These are phyloP conservation scores for Protaetia brevitarsis DNA, from an alignment of 1,140 invertebrate genomes.

Conservation along the genomic window DNA sequence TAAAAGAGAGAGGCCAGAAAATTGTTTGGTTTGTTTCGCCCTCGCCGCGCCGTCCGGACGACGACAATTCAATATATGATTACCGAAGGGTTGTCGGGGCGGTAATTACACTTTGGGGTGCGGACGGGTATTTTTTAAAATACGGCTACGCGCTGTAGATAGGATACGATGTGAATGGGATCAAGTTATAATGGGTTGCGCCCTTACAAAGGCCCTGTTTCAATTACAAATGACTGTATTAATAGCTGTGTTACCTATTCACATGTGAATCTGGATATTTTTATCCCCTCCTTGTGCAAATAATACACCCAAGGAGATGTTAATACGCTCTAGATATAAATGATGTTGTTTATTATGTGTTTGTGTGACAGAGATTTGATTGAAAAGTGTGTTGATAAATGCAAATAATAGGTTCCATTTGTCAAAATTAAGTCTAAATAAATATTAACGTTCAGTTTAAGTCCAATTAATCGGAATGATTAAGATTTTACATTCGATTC, in stretches of 20 bases:
- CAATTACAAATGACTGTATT: constrained; percentile 27
- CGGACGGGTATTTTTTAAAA: constrained; percentile 27
- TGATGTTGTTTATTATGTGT: no score
- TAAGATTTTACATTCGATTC: no score
- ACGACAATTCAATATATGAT: constrained; percentile 28
- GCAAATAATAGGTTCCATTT: no score
- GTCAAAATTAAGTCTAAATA: no score
- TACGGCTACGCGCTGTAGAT: constrained; percentile 6
- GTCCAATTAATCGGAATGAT: no score
- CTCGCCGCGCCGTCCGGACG: constrained; percentile 21
- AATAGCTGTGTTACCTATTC: constrained; percentile 12
- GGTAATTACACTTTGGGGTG: constrained; percentile 26
- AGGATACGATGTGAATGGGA: not conserved
- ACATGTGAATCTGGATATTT: not conserved
- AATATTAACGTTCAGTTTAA: no score
- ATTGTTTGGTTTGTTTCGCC: constrained; percentile 26
- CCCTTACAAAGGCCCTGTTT: constrained; percentile 19
- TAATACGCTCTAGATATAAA: not conserved
- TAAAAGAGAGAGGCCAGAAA: constrained; percentile 23
- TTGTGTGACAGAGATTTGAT: no score
- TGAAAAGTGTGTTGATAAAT: no score
- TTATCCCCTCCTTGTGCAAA: not conserved
- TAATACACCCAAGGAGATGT: not conserved
- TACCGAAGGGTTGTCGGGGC: constrained; percentile 18
- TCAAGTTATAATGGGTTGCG: constrained; percentile 6